Percentiles rank a stretch among this genome's conserved stretches.
Conservation (phyloP, 2,888 invertebrate genomes). For the Sesamia inferens region DNA sequence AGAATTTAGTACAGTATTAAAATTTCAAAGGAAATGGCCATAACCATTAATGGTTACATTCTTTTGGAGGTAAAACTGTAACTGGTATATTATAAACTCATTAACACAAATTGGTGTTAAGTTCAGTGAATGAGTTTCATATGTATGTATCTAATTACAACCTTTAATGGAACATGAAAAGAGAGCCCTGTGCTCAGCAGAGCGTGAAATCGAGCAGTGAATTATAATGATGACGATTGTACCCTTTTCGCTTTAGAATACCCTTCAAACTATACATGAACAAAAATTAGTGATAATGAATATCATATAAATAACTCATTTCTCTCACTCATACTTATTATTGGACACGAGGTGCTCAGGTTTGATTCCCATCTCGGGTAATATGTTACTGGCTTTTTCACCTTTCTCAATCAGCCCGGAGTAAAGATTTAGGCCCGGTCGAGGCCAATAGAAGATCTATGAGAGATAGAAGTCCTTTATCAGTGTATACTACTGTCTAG, state of each 20-base stretch:
- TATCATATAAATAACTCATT: no score
- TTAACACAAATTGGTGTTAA: not conserved
- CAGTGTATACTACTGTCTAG: no score
- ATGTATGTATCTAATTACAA: not conserved
- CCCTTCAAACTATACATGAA: not conserved
- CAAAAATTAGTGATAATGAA: no score
- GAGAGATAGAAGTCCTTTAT: no score
- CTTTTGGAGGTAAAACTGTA: not conserved
- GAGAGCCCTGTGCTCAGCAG: not conserved
- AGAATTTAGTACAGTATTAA: constrained; percentile 3
- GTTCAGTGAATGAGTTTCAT: not conserved
- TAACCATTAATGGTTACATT: constrained; percentile 1
- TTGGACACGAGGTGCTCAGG: not conserved
- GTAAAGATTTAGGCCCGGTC: not conserved
- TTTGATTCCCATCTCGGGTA: not conserved
- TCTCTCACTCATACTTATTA: not conserved
- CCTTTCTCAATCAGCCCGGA: not conserved
- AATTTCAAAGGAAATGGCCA: constrained; percentile 9
- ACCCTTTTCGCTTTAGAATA: no score
- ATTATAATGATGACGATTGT: not conserved
- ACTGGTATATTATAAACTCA: constrained; percentile 3
- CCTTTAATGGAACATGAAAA: not conserved
- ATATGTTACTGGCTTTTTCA: not conserved
- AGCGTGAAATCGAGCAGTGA: not conserved
- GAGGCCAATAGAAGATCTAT: not conserved